Evolutionary conservation across 2,797 vertebrate species (phyloP), one percentile per base, ranked within the genome.

Genomic region (Neopelma chrysocephalum): DNA sequence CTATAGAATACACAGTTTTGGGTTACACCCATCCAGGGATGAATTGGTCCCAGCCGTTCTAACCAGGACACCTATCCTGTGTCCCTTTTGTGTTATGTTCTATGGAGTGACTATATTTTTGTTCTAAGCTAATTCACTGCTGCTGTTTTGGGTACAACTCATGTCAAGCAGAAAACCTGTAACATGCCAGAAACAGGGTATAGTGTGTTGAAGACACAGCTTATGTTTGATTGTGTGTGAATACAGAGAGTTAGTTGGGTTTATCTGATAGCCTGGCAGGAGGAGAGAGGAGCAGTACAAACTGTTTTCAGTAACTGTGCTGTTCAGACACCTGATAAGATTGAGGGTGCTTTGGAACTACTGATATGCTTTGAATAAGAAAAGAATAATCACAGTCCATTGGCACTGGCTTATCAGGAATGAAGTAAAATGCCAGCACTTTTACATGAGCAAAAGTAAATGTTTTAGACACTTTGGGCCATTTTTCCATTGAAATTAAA

Each of bases 281-380:
- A 92, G 82, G 95, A 97, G 93, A 98, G 96, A 97, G 97, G 95
- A 97, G 97, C 95, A 90, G 96, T 88, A 97, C 97, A 97, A 96
- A 98, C 97, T 98, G 97, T 98, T 98, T 98, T 98, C 98, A 96
- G 98, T 98, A 97, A 97, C 97, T 94, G 87, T 91, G 93, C 97
- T 98, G 98, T 98, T 98, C 97, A 97, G 97, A 97, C 96, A 97
- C 97, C 98, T 97, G 98, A 98, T 98, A 98, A 98, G 98, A 98
- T 97, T 96, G 97, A 97, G 97, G 98, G 97, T 97, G 98, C 98
- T 98, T 98, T 98, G 92, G 38, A 97, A 97, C 97, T 96, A 97
- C 98, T 98, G 98, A 98, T 98, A 98, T 61, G 97, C 97, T 98
- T 98, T 98, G 98, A 98, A 98, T 98, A 98, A 98, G 98, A 98